Conservation (phyloP, 2,113 vertebrate genomes). For the Carassius carassius region DNA sequence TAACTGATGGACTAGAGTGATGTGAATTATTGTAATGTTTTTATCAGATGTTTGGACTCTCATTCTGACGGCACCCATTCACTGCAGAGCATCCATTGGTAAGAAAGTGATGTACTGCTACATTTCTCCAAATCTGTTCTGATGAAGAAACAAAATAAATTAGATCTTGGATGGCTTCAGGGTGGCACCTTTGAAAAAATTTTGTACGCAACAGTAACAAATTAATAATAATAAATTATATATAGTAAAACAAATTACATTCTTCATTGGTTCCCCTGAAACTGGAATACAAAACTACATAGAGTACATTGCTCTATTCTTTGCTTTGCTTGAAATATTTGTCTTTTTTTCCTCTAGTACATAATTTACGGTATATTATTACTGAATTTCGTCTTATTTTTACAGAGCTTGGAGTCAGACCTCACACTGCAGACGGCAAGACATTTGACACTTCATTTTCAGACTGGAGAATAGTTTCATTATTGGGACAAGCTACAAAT, state of each 20-base stretch:
- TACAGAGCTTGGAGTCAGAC: background rate
- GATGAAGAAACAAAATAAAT: no score
- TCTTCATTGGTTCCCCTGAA: background rate
- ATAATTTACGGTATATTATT: background rate
- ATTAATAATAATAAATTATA: background rate
- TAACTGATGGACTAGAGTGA: no score
- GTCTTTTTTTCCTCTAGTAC: background rate
- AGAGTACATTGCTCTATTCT: background rate
- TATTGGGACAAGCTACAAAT: conserved; percentile 5
- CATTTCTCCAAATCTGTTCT: no score
- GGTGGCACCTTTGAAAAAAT: no score
- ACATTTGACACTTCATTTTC: conserved; percentile 24
- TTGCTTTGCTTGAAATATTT: background rate
- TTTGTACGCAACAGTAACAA: no score
- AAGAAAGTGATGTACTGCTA: no score
- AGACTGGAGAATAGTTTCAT: conserved; percentile 31
- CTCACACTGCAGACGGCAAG: background rate
- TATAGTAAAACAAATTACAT: background rate
- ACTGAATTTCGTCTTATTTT: background rate
- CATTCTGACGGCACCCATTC: no score
- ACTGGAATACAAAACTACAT: background rate
- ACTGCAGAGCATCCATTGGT: no score
- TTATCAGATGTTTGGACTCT: no score
- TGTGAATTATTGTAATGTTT: no score
- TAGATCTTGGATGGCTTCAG: no score